These are phyloP conservation scores for Reinhardtius hippoglossoides DNA, from an alignment of 2,113 vertebrate genomes.

Conservation along the genomic window DNA sequence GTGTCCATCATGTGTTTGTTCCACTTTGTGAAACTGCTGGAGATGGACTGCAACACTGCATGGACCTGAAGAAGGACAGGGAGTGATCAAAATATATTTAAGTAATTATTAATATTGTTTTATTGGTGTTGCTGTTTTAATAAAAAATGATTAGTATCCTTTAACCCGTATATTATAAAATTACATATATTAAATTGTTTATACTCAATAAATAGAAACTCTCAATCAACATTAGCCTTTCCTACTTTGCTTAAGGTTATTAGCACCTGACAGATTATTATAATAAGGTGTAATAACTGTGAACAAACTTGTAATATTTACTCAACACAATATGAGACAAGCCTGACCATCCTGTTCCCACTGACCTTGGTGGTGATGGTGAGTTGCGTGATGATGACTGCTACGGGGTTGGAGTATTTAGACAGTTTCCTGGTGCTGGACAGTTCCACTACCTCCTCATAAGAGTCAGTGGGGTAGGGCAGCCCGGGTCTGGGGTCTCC, in stretches of 20 bases:
- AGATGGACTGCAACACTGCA: slow-evolving; percentile 90
- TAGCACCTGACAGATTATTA: too few relatives aligned
- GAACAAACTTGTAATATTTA: too few relatives aligned
- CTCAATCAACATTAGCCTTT: too few relatives aligned
- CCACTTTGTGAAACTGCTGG: slow-evolving; percentile 94
- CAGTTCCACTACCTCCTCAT: slow-evolving; percentile 94
- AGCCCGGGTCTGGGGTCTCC: slow-evolving; percentile 88
- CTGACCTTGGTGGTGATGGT: slow-evolving; percentile 93
- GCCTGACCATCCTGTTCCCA: not conserved
- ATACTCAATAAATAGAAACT: too few relatives aligned
- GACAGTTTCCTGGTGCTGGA: slow-evolving; percentile 95
- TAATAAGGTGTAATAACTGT: too few relatives aligned
- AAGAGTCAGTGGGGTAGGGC: slow-evolving; percentile 90
- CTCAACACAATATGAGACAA: too few relatives aligned
- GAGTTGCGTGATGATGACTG: slow-evolving; percentile 94
- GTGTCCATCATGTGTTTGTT: slow-evolving; percentile 99
- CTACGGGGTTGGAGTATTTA: slow-evolving; percentile 95
- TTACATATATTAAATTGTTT: too few relatives aligned
- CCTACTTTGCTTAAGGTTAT: too few relatives aligned
- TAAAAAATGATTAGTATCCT: too few relatives aligned
- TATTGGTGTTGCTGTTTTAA: too few relatives aligned
- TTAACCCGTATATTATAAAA: too few relatives aligned
- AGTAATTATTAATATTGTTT: not conserved
- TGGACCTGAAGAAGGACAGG: slow-evolving; percentile 67
- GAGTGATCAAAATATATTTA: not conserved